Evolutionary conservation across 35 echinoderm and acorn worm species (phyloP).

Genomic region (Strongylocentrotus purpuratus): DNA sequence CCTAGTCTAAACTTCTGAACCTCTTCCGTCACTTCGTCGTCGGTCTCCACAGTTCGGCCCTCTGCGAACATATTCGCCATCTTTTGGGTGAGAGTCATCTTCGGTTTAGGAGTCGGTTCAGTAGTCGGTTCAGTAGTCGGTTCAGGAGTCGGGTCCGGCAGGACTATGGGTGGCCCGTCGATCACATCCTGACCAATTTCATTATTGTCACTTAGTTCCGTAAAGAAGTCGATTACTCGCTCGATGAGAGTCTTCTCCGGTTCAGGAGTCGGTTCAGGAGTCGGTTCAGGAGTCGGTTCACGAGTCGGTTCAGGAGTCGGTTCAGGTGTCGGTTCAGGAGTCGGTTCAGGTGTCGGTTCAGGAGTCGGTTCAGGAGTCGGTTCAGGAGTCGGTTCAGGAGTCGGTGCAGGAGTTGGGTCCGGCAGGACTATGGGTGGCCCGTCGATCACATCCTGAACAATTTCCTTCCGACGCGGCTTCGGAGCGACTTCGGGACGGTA

Average conservation of each 20-base stretch:
- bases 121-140: too few relatives aligned
- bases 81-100: background rate
- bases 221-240: too few relatives aligned
- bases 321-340: too few relatives aligned
- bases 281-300: too few relatives aligned
- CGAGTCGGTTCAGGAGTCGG: too few relatives aligned
- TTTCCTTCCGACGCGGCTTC: background rate
- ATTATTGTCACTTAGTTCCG: too few relatives aligned
- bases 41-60: background rate
- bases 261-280: too few relatives aligned
- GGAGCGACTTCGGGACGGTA: background rate
- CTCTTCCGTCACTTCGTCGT: background rate
- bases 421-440: background rate
- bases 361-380: too few relatives aligned
- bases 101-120: too few relatives aligned
- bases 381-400: background rate
- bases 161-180: background rate
- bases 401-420: background rate
- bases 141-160: background rate
- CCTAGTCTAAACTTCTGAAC: background rate
- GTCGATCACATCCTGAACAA: background rate
- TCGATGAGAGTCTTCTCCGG: too few relatives aligned
- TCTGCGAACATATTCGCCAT: slow-evolving; percentile 1
- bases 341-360: too few relatives aligned
- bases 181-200: background rate